phyloP scores from a whole-genome alignment of 1,140 invertebrate species.

The Pachypsylla venusta region DNA sequence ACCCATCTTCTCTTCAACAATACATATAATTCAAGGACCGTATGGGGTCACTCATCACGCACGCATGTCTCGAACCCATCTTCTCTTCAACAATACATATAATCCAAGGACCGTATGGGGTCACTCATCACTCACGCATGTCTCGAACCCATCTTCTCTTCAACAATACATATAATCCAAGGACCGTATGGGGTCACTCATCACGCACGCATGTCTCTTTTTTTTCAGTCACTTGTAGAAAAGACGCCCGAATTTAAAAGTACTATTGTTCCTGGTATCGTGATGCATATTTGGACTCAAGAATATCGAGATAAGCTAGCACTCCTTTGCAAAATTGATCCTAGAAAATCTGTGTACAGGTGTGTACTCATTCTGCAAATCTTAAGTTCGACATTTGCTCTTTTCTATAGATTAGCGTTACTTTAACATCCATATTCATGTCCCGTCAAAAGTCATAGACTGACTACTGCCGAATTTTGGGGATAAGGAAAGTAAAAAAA shows the following conservation, averaged over 20 bases:
- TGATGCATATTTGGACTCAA: not conserved
- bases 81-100: too few relatives aligned
- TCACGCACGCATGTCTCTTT: too few relatives aligned
- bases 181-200: too few relatives aligned
- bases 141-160: too few relatives aligned
- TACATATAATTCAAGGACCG: too few relatives aligned
- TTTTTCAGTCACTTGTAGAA: not conserved
- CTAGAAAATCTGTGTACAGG: constrained; percentile 7
- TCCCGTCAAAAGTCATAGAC: not conserved
- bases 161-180: too few relatives aligned
- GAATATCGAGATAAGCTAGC: constrained; percentile 8
- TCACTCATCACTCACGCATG: too few relatives aligned
- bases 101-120: too few relatives aligned
- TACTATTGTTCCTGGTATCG: not conserved
- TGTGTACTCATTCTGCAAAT: not conserved
- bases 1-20: too few relatives aligned
- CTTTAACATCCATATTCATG: not conserved
- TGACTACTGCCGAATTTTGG: not conserved
- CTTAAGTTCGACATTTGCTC: not conserved
- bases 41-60: too few relatives aligned
- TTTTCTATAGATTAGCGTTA: not conserved
- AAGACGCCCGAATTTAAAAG: not conserved
- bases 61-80: too few relatives aligned
- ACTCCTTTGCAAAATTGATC: not conserved
- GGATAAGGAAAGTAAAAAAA: not conserved